These are phyloP conservation scores for Trypoxylus dichotomus DNA, from an alignment of 1,140 invertebrate genomes.

Conservation along the genomic window DNA sequence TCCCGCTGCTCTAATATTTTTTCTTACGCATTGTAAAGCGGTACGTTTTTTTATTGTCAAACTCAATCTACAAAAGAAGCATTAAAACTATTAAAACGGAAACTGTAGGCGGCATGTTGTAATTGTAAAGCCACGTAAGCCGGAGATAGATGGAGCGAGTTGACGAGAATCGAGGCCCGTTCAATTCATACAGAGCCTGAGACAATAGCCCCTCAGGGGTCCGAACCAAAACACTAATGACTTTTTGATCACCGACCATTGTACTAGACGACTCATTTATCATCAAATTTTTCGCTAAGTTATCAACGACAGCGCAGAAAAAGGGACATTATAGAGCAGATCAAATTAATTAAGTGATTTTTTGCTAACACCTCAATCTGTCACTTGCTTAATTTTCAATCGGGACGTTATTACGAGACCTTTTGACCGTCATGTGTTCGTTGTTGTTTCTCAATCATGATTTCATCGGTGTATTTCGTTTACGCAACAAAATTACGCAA, in stretches of 20 bases:
- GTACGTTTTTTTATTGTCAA: neutral
- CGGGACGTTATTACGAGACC: neutral
- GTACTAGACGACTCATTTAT: conserved; percentile 2
- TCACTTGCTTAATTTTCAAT: conserved; percentile 4
- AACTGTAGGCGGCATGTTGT: neutral
- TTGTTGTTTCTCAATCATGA: neutral
- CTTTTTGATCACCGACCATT: conserved; percentile 6
- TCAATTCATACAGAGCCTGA: neutral
- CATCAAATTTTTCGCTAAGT: neutral
- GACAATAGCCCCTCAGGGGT: conserved; percentile 1
- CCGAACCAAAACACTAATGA: conserved; percentile 6
- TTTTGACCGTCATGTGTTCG: neutral
- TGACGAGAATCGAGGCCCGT: neutral
- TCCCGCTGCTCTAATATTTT: no score
- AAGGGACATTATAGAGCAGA: neutral
- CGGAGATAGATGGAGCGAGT: conserved; percentile 5
- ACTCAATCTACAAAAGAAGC: neutral
- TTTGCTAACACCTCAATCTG: neutral
- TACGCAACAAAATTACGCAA: no score
- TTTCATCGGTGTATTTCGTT: no score
- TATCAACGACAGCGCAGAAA: neutral
- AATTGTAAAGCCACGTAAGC: conserved; percentile 1
- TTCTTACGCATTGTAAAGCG: neutral
- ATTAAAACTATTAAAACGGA: neutral
- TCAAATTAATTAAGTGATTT: conserved; percentile 8